These are phyloP conservation scores for Rhinopithecus roxellana DNA, from an alignment of 2,113 vertebrate species.

Conservation along the genomic window DNA sequence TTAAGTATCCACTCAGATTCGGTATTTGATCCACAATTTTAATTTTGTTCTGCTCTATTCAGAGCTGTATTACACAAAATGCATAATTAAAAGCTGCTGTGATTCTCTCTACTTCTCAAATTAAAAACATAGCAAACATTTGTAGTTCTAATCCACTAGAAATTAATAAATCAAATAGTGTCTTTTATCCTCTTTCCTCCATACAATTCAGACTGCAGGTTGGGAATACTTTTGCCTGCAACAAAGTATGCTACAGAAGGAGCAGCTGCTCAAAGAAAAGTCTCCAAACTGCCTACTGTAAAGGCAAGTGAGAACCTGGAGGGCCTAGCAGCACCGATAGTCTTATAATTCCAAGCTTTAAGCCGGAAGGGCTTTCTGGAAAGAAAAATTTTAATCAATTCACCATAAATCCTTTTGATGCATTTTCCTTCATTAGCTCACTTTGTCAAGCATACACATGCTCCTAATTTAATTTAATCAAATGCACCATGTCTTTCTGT, in stretches of 20 bases:
- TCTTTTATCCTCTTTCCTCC: conserved; percentile 85
- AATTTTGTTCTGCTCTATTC: conserved; percentile 87
- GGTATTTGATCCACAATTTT: conserved; percentile 90
- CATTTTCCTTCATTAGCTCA: conserved; percentile 74
- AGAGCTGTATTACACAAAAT: conserved; percentile 87
- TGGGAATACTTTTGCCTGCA: conserved; percentile 81
- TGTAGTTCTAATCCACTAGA: conserved; percentile 88
- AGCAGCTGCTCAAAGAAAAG: conserved; percentile 67
- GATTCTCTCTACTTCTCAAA: conserved; percentile 86
- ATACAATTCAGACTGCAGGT: conserved; percentile 79
- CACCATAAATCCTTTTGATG: conserved; percentile 74
- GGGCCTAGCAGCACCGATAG: conserved; percentile 40
- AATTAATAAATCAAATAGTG: conserved; percentile 89
- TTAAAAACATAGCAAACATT: conserved; percentile 90
- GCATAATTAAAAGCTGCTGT: conserved; percentile 90
- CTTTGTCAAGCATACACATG: conserved; percentile 72
- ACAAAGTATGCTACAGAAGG: conserved; percentile 65
- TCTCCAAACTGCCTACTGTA: conserved; percentile 53
- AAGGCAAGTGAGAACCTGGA: conserved; percentile 59
- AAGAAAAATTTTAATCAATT: conserved; percentile 76
- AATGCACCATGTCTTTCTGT: conserved; percentile 74
- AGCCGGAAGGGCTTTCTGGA: conserved; percentile 54
- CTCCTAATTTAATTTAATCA: conserved; percentile 80
- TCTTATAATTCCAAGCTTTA: conserved; percentile 57
- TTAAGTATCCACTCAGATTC: conserved; percentile 87